phyloP scores from a whole-genome alignment of 2,888 invertebrate genomes.

The Hypolimnas misippus region DNA sequence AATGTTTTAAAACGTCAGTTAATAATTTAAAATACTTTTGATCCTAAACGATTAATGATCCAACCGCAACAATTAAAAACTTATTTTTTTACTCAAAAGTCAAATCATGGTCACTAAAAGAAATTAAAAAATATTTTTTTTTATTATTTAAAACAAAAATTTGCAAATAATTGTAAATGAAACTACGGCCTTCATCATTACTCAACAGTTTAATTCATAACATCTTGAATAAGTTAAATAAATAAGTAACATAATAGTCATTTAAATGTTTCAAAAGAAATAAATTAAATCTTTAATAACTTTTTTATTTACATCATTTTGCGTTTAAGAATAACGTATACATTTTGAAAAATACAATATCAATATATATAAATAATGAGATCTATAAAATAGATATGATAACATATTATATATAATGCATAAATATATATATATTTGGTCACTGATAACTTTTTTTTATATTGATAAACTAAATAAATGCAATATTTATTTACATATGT shows the following conservation, averaged over 20 bases:
- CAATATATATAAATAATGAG: conserved; percentile 61
- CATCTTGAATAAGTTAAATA: conserved; percentile 62
- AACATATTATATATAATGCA: conserved; percentile 31
- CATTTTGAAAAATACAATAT: conserved; percentile 39
- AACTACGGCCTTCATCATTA: conserved; percentile 51
- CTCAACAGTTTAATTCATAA: conserved; percentile 74
- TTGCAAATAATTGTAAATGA: too few relatives aligned
- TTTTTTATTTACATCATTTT: conserved; percentile 61
- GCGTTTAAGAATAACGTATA: conserved; percentile 40
- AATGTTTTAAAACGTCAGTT: too few relatives aligned
- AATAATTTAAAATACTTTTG: too few relatives aligned
- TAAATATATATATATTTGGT: conserved; percentile 48
- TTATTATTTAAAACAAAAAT: too few relatives aligned
- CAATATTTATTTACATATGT: conserved; percentile 52
- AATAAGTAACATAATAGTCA: conserved; percentile 53
- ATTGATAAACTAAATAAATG: conserved; percentile 61
- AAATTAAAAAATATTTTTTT: too few relatives aligned
- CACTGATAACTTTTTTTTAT: conserved; percentile 44
- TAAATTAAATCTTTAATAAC: conserved; percentile 45
- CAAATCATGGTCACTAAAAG: too few relatives aligned
- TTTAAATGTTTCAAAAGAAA: conserved; percentile 47
- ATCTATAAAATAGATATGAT: conserved; percentile 55
- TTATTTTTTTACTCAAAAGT: too few relatives aligned
- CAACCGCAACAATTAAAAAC: too few relatives aligned
- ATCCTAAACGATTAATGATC: too few relatives aligned